A percentile compares a stretch with the other conserved stretches of the same genome.
These are phyloP conservation scores for Entomyzon cyanotis DNA, from an alignment of 2,113 vertebrate genomes.

Conservation along the genomic window DNA sequence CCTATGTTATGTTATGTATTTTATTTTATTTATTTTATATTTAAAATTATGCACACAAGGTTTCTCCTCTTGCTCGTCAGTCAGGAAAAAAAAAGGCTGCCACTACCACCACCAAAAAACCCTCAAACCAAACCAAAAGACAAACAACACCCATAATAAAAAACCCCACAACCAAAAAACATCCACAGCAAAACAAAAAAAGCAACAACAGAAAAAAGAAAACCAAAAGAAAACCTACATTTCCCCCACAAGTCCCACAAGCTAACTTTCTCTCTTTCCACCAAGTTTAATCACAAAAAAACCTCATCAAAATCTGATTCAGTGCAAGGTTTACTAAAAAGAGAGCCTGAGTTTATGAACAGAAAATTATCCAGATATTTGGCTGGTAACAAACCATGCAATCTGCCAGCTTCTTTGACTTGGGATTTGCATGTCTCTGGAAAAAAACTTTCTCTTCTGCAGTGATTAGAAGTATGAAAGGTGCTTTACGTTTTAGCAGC, in stretches of 20 bases:
- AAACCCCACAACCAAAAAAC: not conserved
- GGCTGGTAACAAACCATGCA: not conserved
- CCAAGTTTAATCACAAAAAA: not conserved
- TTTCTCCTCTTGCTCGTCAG: not conserved
- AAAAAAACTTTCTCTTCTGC: not conserved
- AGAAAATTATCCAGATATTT: not conserved
- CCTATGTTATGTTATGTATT: no score
- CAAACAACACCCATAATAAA: accelerated
- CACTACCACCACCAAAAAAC: not conserved
- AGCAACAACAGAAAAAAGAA: not conserved
- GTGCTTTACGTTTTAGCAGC: not conserved
- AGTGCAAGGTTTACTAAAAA: not conserved
- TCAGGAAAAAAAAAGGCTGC: not conserved
- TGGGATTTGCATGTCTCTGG: not conserved
- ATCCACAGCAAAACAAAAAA: not conserved
- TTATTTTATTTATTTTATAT: no score
- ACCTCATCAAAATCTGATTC: not conserved
- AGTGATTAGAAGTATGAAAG: not conserved
- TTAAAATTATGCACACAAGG: no score
- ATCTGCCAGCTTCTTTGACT: not conserved
- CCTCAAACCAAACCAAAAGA: not conserved
- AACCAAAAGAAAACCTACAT: not conserved
- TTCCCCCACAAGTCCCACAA: accelerated
- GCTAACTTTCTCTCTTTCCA: not conserved
- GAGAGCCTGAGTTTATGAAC: not conserved